Conservation (phyloP, 2,113 vertebrate species). For the Pseudopipra pipra region DNA sequence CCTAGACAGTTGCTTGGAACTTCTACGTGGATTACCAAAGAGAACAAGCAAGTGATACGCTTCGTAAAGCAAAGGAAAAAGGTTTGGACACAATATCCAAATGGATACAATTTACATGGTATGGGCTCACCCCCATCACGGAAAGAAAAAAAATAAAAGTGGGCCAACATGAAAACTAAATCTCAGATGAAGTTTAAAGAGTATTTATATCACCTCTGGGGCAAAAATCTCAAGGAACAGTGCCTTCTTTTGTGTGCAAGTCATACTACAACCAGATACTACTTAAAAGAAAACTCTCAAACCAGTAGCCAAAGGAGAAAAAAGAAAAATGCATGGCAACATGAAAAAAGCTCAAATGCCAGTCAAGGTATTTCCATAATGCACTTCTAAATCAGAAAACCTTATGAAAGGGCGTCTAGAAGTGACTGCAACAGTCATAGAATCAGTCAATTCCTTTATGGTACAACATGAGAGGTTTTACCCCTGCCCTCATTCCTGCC, state of each 20-base stretch:
- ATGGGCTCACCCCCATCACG: background rate
- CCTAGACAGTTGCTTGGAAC: background rate
- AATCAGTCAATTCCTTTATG: background rate
- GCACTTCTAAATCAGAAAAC: background rate
- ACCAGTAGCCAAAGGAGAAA: accelerated
- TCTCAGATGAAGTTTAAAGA: background rate
- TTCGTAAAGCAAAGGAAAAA: background rate
- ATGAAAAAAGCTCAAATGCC: background rate
- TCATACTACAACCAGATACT: background rate
- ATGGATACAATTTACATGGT: background rate
- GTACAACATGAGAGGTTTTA: background rate
- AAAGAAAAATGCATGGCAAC: background rate
- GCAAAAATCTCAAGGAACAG: background rate
- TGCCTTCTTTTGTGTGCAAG: background rate
- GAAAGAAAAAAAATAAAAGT: background rate
- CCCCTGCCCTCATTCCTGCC: background rate
- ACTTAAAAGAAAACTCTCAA: background rate
- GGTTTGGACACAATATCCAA: background rate
- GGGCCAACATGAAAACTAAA: background rate
- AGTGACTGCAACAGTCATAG: background rate
- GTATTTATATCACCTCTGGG: background rate
- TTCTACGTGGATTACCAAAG: background rate
- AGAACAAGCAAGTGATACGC: background rate
- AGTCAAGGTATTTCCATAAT: background rate
- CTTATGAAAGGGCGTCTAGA: background rate